Base-by-base conservation (phyloP, 2,888 invertebrate species). In the Psylliodes chrysocephalus region DNA sequence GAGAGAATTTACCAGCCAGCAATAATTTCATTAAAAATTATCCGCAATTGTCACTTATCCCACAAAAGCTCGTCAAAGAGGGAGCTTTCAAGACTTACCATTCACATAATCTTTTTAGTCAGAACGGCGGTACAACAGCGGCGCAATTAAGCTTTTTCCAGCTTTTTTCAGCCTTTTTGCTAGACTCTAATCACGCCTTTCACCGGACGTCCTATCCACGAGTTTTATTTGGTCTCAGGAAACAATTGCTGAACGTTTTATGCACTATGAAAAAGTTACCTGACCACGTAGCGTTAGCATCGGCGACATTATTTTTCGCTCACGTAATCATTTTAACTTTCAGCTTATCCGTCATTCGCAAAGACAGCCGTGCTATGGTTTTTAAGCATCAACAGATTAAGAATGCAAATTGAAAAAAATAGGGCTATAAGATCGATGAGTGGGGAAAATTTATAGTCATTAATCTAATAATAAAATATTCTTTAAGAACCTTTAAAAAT, bases 71-170 rank as follows among this genome's bases (percentile, higher is more conserved):
- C 55, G 63, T 63, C 67, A 67, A 67, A 64, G 67, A 62, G 52
- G 67, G 64, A 64, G 63, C 60, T 67, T 64, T 67, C 52, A 52
- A 47, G 63, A 60, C 63, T 65, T 60, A 63, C 56, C 63, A 59
- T 67, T 64, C 55, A 62, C 44, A 60, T 64, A 67, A 67, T 67
- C 67, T 67, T 62, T 67, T 64, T 63, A 67, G 64, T 59, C 59
- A 38, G 53, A 22, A 55, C 62, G 55, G 25, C 64, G 62, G 64
- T 65, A 65, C 62, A 64, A 60, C 63, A 49, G 66, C 61, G 61
- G 52, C 59, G 64, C 61, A 66, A 68, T 66, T 68, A 61, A 60
- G 63, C 66, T 64, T 52, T 60, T 65, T 60, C 22, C 28, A 35
- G 25, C 44, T 46, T 53, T 53, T 53, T 51, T 60, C 7, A 44